phyloP scores from a whole-genome alignment of 2,888 invertebrate species.

The Unio pictorum region DNA sequence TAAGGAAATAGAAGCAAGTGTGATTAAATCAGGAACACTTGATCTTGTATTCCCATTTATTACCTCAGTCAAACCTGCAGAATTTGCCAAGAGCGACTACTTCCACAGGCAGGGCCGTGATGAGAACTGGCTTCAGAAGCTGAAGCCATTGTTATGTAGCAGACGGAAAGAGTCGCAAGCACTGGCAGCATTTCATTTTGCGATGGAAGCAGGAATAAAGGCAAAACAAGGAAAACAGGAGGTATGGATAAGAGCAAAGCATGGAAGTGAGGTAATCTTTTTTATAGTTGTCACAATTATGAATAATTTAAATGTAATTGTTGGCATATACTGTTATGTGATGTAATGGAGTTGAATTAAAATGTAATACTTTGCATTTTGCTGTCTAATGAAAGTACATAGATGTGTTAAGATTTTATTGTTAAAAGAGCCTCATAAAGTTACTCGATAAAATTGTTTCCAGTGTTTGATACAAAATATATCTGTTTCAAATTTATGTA shows the following conservation, averaged over 20 bases:
- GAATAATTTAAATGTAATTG: no score
- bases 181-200: constrained; percentile 96
- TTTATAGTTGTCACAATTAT: no score
- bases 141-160: constrained; percentile 95
- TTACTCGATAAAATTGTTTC: no score
- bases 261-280: background rate
- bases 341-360: no score
- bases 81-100: constrained; percentile 84
- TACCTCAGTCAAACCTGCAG: constrained; percentile 91
- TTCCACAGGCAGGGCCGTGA: constrained; percentile 97
- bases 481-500: no score
- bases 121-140: constrained; percentile 91
- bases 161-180: constrained; percentile 96
- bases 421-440: no score
- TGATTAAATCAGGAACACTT: constrained; percentile 94
- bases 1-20: constrained; percentile 97
- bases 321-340: no score
- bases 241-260: constrained; percentile 39
- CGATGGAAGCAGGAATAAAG: constrained; percentile 99
- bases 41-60: constrained; percentile 98
- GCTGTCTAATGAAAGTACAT: no score
- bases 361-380: no score
- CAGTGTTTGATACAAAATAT: no score
- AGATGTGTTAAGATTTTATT: no score
- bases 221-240: constrained; percentile 75